Conservation (phyloP, 53 echinoderm and acorn worm genomes). For the Pentamera pediparva region DNA sequence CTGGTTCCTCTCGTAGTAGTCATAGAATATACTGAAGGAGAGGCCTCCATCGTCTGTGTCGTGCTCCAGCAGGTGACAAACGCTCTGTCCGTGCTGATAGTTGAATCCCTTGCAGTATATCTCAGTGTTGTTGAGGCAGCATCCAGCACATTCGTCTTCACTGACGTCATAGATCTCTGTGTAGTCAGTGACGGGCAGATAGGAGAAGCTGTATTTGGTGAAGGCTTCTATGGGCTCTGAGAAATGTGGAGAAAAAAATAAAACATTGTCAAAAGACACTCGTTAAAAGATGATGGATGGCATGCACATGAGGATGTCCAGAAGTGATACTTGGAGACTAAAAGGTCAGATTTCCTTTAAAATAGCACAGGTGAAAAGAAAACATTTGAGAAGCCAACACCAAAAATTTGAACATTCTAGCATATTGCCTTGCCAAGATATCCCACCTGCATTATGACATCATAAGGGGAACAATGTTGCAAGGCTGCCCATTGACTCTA, state of each 20-base stretch:
- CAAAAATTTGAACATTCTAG: too few species aligned
- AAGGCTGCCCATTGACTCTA: too few species aligned
- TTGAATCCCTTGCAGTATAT: slow-evolving; percentile 54
- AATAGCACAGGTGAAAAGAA: too few species aligned
- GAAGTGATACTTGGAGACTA: too few species aligned
- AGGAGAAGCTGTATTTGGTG: not conserved
- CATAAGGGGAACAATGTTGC: too few species aligned
- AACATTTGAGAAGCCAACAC: too few species aligned
- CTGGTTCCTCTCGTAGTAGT: slow-evolving; percentile 53
- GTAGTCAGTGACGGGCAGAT: not conserved
- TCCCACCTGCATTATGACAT: too few species aligned
- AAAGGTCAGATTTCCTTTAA: too few species aligned
- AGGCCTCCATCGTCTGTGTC: slow-evolving; percentile 9
- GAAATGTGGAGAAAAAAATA: not conserved
- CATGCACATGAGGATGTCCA: too few species aligned
- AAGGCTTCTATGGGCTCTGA: not conserved
- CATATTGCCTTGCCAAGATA: too few species aligned
- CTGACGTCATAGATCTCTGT: not conserved
- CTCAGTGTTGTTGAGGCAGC: slow-evolving; percentile 28
- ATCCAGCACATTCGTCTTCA: slow-evolving; percentile 24
- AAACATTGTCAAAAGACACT: not conserved
- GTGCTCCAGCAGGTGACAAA: slow-evolving; percentile 21
- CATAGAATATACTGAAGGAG: not conserved
- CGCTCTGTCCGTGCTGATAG: slow-evolving; percentile 1
- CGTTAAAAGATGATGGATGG: not conserved